Base-by-base conservation (phyloP, 2,113 vertebrate genomes). In the Crotalus tigris region DNA sequence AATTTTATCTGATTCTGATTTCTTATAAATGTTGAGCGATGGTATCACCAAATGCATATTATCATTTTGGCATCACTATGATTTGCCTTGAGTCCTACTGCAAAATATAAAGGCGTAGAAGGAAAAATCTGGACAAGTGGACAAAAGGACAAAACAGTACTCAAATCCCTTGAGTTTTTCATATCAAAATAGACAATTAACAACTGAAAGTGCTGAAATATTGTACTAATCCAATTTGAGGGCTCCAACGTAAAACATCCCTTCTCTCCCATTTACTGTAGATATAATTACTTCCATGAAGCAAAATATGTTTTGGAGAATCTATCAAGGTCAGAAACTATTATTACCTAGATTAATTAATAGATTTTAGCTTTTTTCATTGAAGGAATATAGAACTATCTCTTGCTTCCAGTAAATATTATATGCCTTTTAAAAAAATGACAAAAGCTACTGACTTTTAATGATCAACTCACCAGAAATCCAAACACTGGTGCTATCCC, bases 401-500 rank as follows among this genome's bases (percentile, higher is more conserved):
- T 44, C 7, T 44, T 81, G 17, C 33, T 17, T 44, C 33, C 6
- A 81, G 75, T 44, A 39, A 81, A 21, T 81, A 39, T 69, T 69
- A n/a, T 19, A 44, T 61, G 58, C 46, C 57, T 89, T 49, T 29
- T 6, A 49, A 46, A 58, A 64, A 2, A 44, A 61, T 29, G 9
- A 46, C 58, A 61, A 26, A 90, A 51, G 29, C 12, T 51, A 15
- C 23, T 64, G 1, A 8, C 3, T 61, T 95, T 23, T 58, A 86
- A 87, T 92, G 86, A 51, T 6, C 89, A 91, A 29, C 6, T 69
- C 46, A 55, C 24, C 55, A 1, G n/a, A 92, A 94, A 92, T 33
- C 92, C 17, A 95, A 92, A 95, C 44, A 49, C 46, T 92, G 29
- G 10, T 0, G 33, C 44, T 57, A 57, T 46, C 94, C 94, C 86